Evolutionary conservation across 2,888 invertebrate species (phyloP), one percentile per base, ranked within the genome.

Genomic region (Tridacna gigas): DNA sequence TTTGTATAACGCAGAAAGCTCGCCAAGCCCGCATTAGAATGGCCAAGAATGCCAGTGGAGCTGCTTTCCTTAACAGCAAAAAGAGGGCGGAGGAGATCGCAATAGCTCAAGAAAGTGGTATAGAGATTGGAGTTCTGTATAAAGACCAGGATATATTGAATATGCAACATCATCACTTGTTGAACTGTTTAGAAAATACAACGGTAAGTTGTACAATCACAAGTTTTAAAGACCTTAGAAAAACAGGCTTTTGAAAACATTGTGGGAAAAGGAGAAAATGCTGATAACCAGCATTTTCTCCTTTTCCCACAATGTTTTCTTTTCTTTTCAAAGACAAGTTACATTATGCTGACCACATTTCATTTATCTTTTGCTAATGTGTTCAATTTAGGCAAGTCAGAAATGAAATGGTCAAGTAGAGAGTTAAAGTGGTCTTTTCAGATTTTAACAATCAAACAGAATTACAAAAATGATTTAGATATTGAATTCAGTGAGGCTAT

Each of bases 31-130:
- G 99, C 86, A 99, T 99, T 94, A 97, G 99, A 85, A 99, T 99
- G 95, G 99, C 99, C 79, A 99, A 99, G 95, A 99, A 99, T 78
- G 99, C 99, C 3, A 99, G 98, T 25, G 99, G 99, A 7, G 99
- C 99, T 7, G 99, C 99, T 3, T 99, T 99, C 95, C 98, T 99
- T 90, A 98, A 97, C 94, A 99, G 99, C 96, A 99, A 99, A 96
- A 99, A 99, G 95, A 99, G 99, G 0, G 98, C 98, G 2, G 99
- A 99, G 94, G 99, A 94, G 82, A 87, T 90, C 20, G 77, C 93
- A 79, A 88, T 94, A 48, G 94, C 95, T 47, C 97, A 95, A 91
- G 94, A 93, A 87, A 98, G 98, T 67, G 98, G 99, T 69, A 97
- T 98, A 90, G 98, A 98, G 92, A 95, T 98, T 91, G 98, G 98